These are phyloP conservation scores for Eulemur coronatus DNA, from an alignment of 2,797 vertebrate species.

Conservation along the genomic window DNA sequence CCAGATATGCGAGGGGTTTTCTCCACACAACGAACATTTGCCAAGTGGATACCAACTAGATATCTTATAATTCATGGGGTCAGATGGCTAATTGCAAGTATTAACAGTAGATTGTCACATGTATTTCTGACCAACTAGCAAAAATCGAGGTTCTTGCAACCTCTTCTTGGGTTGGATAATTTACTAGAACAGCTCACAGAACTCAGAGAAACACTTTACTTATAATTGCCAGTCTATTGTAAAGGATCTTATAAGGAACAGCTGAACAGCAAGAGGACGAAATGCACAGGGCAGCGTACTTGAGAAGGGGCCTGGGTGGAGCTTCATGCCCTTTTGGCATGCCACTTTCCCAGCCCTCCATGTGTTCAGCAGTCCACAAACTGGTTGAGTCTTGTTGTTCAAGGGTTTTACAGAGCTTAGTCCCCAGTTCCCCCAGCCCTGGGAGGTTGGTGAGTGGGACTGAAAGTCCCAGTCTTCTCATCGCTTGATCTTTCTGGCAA, in stretches of 20 bases:
- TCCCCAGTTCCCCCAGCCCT: not conserved
- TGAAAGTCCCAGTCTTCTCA: not conserved
- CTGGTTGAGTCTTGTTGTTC: not conserved
- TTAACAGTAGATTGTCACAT: not conserved
- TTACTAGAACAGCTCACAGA: not conserved
- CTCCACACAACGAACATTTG: not conserved
- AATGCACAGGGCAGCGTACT: too few relatives aligned
- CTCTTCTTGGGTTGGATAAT: not conserved
- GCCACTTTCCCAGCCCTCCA: not conserved
- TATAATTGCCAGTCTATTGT: not conserved
- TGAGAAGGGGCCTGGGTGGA: too few relatives aligned
- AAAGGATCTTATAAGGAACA: not conserved
- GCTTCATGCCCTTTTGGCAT: not conserved
- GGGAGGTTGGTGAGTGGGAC: not conserved
- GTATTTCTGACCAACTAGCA: not conserved
- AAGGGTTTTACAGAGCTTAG: not conserved
- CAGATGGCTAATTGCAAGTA: rapidly evolving
- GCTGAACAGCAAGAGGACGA: not conserved
- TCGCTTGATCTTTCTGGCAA: not conserved
- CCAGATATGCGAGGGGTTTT: not conserved
- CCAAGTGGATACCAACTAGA: not conserved
- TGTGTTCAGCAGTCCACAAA: not conserved
- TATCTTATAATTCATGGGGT: not conserved
- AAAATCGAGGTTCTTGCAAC: not conserved
- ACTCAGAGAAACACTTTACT: not conserved